Percentiles rank a stretch among this genome's conserved stretches.
Conservation (phyloP, 2,113 vertebrate species). For the Elgaria multicarinata region DNA sequence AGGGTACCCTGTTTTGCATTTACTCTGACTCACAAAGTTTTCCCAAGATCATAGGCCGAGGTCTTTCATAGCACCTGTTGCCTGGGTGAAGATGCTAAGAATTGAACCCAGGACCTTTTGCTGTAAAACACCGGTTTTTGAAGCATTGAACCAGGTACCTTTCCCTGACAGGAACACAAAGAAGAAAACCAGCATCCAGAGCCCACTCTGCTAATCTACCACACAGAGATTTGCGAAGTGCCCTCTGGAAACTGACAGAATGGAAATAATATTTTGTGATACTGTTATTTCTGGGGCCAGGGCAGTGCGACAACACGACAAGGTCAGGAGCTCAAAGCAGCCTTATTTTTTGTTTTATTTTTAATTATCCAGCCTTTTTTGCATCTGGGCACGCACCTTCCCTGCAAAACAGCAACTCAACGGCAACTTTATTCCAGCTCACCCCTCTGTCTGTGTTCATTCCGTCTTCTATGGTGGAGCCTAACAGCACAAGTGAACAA, state of each 20-base stretch:
- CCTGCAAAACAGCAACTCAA: neutral
- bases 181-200: neutral
- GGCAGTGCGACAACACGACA: neutral
- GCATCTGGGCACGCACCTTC: neutral
- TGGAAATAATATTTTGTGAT: constrained; percentile 16
- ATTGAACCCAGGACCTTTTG: neutral
- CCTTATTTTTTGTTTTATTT: neutral
- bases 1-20: no score
- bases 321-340: neutral
- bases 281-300: neutral
- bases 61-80: no score
- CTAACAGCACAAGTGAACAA: neutral
- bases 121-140: neutral
- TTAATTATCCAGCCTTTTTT: neutral
- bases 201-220: neutral
- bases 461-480: no score
- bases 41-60: no score
- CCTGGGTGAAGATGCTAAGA: neutral
- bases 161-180: neutral
- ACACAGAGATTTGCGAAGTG: neutral
- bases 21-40: no score
- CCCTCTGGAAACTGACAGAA: neutral
- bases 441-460: neutral
- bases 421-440: neutral
- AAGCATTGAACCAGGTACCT: neutral